These are phyloP conservation scores for Tubulanus polymorphus DNA, from an alignment of 2,888 invertebrate genomes.

Conservation along the genomic window DNA sequence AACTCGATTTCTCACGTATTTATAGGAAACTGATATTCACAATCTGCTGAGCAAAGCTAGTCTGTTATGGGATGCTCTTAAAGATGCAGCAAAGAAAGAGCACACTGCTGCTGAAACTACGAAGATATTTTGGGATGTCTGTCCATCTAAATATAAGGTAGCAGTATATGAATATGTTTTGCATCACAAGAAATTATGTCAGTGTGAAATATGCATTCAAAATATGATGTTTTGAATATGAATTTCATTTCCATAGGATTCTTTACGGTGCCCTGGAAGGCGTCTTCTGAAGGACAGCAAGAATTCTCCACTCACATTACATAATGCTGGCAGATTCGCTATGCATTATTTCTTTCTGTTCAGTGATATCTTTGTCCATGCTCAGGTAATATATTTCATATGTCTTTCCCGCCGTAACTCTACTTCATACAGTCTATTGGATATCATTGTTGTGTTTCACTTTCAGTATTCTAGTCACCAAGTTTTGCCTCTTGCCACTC, in stretches of 20 bases:
- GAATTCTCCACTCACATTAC: slow-evolving; percentile 65
- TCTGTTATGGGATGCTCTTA: slow-evolving; percentile 37
- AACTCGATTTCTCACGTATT: no score
- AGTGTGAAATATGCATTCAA: no score
- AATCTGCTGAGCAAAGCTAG: slow-evolving; percentile 30
- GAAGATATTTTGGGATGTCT: slow-evolving; percentile 69
- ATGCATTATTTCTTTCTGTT: slow-evolving; percentile 78
- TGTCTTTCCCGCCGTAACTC: not conserved
- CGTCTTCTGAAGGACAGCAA: slow-evolving; percentile 77
- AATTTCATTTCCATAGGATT: slow-evolving; percentile 25
- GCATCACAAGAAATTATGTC: not conserved
- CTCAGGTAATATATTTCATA: slow-evolving; percentile 30
- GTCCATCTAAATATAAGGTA: slow-evolving; percentile 59
- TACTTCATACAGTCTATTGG: not conserved
- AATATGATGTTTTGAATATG: no score
- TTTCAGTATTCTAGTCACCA: slow-evolving; percentile 63
- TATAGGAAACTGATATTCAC: slow-evolving; percentile 32
- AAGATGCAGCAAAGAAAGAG: slow-evolving; percentile 30
- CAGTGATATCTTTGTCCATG: slow-evolving; percentile 75
- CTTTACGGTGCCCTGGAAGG: slow-evolving; percentile 58
- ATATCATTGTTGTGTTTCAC: slow-evolving; percentile 5
- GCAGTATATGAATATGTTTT: slow-evolving; percentile 42
- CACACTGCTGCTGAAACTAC: slow-evolving; percentile 67
- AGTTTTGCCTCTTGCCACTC: slow-evolving; percentile 66
- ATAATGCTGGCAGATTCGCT: slow-evolving; percentile 70